Evolutionary conservation across 2,888 invertebrate genomes (phyloP).

Genomic region (Artemia sinica): DNA sequence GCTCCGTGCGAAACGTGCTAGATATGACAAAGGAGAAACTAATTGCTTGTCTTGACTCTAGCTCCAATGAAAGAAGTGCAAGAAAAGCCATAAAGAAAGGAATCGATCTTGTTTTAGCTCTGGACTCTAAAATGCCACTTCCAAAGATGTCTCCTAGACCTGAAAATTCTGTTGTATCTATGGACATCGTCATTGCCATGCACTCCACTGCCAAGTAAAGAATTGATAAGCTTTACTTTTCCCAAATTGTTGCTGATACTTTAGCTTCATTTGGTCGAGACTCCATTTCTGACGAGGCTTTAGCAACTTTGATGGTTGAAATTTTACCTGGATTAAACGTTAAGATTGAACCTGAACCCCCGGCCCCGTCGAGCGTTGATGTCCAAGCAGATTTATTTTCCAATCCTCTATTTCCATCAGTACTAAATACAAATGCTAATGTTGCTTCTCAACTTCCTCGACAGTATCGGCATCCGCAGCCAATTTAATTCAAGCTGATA

Average conservation of each 20-base stretch:
- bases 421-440: too few species aligned
- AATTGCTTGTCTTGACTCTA: constrained; percentile 55
- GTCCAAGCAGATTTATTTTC: too few species aligned
- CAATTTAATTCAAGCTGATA: background rate
- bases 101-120: constrained; percentile 53
- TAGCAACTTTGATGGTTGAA: constrained; percentile 59
- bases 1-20: constrained; percentile 51
- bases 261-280: constrained; percentile 60
- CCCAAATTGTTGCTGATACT: constrained; percentile 60
- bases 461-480: too few species aligned
- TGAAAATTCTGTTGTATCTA: constrained; percentile 28
- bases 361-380: too few species aligned
- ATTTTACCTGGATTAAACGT: constrained; percentile 37
- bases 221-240: constrained; percentile 33
- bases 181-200: constrained; percentile 8
- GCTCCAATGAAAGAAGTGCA: constrained; percentile 44
- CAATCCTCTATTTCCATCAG: too few species aligned
- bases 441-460: background rate
- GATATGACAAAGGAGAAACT: constrained; percentile 72
- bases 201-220: background rate
- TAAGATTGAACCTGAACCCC: background rate
- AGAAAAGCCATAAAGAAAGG: constrained; percentile 53
- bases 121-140: constrained; percentile 44
- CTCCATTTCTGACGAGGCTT: constrained; percentile 56
- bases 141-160: constrained; percentile 27